These are phyloP conservation scores for Athalia cordata DNA, from an alignment of 2,888 invertebrate genomes.

Conservation along the genomic window DNA sequence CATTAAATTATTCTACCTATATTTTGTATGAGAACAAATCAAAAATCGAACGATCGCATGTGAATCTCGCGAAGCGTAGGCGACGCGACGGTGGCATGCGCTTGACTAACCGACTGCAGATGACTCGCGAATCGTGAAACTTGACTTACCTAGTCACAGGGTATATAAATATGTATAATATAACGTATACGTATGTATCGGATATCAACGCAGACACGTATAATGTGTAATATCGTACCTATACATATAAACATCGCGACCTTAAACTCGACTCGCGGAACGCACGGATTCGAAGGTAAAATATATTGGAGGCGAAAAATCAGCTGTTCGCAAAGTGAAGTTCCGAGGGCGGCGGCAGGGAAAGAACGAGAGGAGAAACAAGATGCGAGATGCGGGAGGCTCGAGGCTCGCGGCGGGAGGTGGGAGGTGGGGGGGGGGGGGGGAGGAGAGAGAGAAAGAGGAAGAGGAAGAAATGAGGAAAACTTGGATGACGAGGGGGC, in stretches of 20 bases:
- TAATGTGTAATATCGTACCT: too few relatives aligned
- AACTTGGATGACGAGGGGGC: not conserved
- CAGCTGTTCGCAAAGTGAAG: constrained; percentile 29
- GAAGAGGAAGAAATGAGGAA: not conserved
- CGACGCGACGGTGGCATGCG: constrained; percentile 15
- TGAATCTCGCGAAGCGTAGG: constrained; percentile 6
- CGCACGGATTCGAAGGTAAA: not conserved
- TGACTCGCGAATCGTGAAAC: not conserved
- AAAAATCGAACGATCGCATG: too few relatives aligned
- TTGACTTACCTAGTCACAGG: not conserved
- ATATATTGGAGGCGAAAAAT: constrained; percentile 1
- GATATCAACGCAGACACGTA: too few relatives aligned
- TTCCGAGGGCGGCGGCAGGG: not conserved
- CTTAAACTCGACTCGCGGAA: constrained; percentile 14
- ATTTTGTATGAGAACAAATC: too few relatives aligned
- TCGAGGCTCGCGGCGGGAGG: not conserved
- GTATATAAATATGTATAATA: too few relatives aligned
- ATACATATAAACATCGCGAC: not conserved
- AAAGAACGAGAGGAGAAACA: too few relatives aligned
- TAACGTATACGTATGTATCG: too few relatives aligned
- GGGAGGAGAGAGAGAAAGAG: not conserved
- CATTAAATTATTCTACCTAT: not conserved
- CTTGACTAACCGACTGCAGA: not conserved
- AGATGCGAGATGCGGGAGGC: not conserved
- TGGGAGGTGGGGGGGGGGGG: too few relatives aligned